Conservation (phyloP, 2,888 invertebrate genomes). For the Brachypterus glaber region DNA sequence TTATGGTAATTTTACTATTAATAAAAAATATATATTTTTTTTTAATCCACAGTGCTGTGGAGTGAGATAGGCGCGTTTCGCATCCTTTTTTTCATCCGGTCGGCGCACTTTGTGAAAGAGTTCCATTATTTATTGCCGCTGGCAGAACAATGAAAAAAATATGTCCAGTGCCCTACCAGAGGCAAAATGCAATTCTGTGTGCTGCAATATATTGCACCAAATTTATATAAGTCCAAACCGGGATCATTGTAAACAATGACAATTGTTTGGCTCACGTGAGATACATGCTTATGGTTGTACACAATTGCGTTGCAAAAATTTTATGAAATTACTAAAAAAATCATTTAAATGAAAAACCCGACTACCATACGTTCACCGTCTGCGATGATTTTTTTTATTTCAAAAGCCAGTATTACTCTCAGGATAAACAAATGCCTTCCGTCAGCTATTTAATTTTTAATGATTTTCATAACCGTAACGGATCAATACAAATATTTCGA, state of each 20-base stretch:
- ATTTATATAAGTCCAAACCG: conserved; percentile 32
- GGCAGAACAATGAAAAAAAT: conserved; percentile 38
- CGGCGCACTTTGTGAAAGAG: conserved; percentile 39
- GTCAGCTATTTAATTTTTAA: too few species aligned
- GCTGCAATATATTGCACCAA: conserved; percentile 33
- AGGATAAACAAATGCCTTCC: too few species aligned
- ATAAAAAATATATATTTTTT: too few species aligned
- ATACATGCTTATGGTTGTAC: neutral
- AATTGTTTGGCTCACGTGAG: conserved; percentile 1
- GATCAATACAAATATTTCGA: too few species aligned
- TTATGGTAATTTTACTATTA: too few species aligned
- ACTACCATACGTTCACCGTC: too few species aligned
- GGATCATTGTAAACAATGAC: conserved; percentile 26
- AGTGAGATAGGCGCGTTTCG: conserved; percentile 18
- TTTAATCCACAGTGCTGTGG: too few species aligned
- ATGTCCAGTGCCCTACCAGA: conserved; percentile 37
- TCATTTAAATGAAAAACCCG: too few species aligned
- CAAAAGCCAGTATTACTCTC: too few species aligned
- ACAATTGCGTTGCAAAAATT: neutral
- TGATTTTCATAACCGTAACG: too few species aligned
- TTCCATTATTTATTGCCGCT: conserved; percentile 40
- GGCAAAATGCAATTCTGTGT: conserved; percentile 35
- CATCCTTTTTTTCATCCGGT: conserved; percentile 25
- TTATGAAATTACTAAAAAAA: too few species aligned
- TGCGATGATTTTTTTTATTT: too few species aligned